Percentiles rank a stretch among this genome's conserved stretches.
Conservation (phyloP, 2,888 invertebrate genomes). For the Nomada hirtipes region DNA sequence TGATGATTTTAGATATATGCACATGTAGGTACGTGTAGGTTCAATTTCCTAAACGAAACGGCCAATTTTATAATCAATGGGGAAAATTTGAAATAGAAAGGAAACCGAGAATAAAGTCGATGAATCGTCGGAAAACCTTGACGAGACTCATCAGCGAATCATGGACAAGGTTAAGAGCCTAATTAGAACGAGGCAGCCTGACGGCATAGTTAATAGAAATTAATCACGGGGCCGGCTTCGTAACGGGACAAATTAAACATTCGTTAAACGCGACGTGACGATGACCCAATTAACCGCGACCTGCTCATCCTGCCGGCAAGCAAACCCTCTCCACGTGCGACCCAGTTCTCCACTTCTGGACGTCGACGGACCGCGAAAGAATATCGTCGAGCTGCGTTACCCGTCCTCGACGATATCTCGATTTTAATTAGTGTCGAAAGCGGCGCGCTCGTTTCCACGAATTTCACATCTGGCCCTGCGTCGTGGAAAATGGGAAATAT, state of each 20-base stretch:
- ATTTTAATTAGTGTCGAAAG: slow-evolving; percentile 46
- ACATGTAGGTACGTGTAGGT: too few species aligned
- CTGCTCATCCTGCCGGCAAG: slow-evolving; percentile 50
- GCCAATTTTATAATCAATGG: neutral
- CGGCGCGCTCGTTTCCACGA: neutral
- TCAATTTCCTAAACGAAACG: too few species aligned
- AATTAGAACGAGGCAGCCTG: slow-evolving; percentile 35
- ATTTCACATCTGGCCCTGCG: neutral
- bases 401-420: slow-evolving; percentile 17
- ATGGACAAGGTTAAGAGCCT: slow-evolving; percentile 45
- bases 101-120: neutral
- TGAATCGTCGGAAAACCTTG: too few species aligned
- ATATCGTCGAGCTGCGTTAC: slow-evolving; percentile 20
- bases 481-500: neutral
- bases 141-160: slow-evolving; percentile 15
- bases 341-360: slow-evolving; percentile 59
- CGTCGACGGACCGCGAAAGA: slow-evolving; percentile 48
- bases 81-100: neutral
- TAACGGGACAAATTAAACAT: slow-evolving; percentile 78
- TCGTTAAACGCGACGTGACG: slow-evolving; percentile 72
- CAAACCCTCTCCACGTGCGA: slow-evolving; percentile 36
- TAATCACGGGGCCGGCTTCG: slow-evolving; percentile 71
- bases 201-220: slow-evolving; percentile 75
- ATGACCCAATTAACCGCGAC: slow-evolving; percentile 73
- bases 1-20: too few species aligned